Conservation (phyloP, 2,113 vertebrate genomes). For the Pterocles gutturalis region DNA sequence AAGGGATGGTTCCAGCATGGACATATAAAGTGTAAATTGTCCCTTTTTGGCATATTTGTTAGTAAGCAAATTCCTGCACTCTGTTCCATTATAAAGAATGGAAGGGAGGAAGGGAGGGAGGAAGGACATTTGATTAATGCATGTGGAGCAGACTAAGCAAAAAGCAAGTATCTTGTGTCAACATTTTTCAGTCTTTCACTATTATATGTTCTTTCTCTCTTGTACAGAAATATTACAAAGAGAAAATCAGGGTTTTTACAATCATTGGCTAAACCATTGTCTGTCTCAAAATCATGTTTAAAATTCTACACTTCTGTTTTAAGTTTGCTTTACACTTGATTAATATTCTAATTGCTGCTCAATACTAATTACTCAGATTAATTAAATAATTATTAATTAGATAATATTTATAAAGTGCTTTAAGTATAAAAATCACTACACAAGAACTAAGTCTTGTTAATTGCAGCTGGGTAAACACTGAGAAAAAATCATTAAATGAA, state of each 20-base stretch:
- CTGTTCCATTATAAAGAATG: not conserved
- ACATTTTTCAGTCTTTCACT: not conserved
- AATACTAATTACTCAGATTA: constrained; percentile 25
- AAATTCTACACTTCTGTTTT: not conserved
- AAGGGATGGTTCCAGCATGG: not conserved
- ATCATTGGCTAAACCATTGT: not conserved
- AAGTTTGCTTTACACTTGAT: not conserved
- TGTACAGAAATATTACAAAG: not conserved
- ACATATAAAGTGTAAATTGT: not conserved
- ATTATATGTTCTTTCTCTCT: not conserved
- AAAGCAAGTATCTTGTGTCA: not conserved
- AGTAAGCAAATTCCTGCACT: not conserved
- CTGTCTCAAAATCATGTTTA: not conserved
- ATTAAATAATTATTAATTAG: constrained; percentile 42
- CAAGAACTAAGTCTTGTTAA: constrained; percentile 14
- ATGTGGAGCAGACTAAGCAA: not conserved
- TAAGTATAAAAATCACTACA: constrained; percentile 7
- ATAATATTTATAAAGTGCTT: not conserved
- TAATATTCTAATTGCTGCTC: constrained; percentile 8
- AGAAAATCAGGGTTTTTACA: not conserved
- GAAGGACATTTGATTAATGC: not conserved
- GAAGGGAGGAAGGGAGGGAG: not conserved
- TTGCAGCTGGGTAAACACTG: constrained; percentile 30
- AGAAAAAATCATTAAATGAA: not conserved
- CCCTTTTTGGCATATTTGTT: not conserved